These are phyloP conservation scores for Dufourea novaeangliae DNA, from an alignment of 1,140 invertebrate species.

Conservation along the genomic window DNA sequence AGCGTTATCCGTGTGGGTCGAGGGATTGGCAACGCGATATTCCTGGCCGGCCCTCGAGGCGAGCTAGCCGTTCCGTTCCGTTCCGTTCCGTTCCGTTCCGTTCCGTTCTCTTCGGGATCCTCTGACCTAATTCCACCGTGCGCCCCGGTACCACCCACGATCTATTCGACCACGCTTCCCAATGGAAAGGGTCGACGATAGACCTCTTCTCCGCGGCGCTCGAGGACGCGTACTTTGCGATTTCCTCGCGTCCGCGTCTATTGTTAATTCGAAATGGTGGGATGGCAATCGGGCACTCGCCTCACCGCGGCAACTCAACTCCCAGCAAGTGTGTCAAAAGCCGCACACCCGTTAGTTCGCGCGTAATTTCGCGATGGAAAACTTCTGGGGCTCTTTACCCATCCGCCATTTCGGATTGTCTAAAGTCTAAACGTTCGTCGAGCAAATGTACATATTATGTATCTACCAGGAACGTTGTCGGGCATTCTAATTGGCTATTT, in stretches of 20 bases:
- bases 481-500: neutral
- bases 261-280: conserved; percentile 6
- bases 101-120: conserved; percentile 28
- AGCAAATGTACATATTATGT: no score
- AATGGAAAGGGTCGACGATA: conserved; percentile 9
- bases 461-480: neutral
- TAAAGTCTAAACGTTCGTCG: no score
- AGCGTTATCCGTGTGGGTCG: conserved; percentile 28
- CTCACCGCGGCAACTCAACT: neutral
- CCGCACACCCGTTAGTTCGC: neutral
- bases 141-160: no score
- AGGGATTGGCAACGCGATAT: neutral
- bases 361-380: neutral
- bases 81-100: no score
- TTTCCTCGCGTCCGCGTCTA: neutral
- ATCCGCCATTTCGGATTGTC: neutral
- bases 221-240: neutral
- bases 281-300: neutral
- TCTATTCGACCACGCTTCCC: neutral
- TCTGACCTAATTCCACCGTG: conserved; percentile 19
- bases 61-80: neutral
- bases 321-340: conserved; percentile 20
- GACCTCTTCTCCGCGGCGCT: neutral
- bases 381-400: neutral
- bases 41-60: conserved; percentile 17